A percentile compares a stretch with the other conserved stretches of the same genome.
Evolutionary conservation across 2,113 vertebrate genomes (phyloP).

Genomic region (Hippocampus mohnikei): DNA sequence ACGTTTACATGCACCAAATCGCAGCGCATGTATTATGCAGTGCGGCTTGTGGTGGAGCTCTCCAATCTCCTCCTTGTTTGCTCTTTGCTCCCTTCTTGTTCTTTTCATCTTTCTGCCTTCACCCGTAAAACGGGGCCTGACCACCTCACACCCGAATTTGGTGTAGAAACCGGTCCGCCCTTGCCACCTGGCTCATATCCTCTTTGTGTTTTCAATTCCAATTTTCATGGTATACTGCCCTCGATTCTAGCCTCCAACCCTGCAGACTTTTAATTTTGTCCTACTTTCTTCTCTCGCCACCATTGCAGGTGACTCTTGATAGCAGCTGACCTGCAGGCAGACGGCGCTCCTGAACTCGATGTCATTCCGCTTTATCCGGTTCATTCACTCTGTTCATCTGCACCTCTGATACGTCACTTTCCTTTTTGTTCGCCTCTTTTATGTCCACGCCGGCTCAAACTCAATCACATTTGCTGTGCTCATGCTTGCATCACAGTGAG

Average conservation of each 20-base stretch:
- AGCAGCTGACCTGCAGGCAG: conserved; percentile 11
- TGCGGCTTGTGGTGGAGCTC: conserved; percentile 23
- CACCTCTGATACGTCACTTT: conserved; percentile 19
- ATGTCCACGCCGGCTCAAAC: not conserved
- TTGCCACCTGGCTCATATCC: not conserved
- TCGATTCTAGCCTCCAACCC: conserved; percentile 6
- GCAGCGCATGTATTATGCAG: conserved; percentile 63
- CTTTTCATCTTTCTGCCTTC: not conserved
- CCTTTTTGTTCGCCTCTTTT: not conserved
- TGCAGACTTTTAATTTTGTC: not conserved
- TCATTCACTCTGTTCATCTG: conserved; percentile 6
- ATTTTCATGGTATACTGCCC: conserved; percentile 14
- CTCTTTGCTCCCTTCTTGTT: conserved; percentile 28
- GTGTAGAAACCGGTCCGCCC: not conserved
- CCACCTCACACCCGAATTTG: not conserved
- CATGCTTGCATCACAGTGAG: not conserved
- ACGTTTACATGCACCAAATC: conserved; percentile 66
- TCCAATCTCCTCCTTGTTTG: conserved; percentile 17
- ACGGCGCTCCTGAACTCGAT: conserved; percentile 40
- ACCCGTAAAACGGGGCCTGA: not conserved
- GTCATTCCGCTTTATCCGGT: conserved; percentile 35
- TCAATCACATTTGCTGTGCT: not conserved
- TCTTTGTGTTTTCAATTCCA: not conserved
- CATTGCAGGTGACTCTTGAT: conserved; percentile 36
- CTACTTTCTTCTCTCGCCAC: not conserved